phyloP scores from a whole-genome alignment of 2,113 vertebrate genomes.

The Atherinomorus stipes region DNA sequence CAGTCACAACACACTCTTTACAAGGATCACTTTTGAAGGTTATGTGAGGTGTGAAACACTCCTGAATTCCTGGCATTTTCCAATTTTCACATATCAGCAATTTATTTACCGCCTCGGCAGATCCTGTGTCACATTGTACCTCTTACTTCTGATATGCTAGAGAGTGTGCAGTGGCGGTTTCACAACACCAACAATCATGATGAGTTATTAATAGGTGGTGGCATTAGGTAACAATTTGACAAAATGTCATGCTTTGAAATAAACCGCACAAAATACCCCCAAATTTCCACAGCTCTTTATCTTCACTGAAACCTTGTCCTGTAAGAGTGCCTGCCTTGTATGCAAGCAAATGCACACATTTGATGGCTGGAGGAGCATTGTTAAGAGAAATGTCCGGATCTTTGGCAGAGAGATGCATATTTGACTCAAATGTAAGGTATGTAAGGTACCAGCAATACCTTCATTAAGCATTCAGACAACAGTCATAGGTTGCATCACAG shows the following conservation, averaged over 20 bases:
- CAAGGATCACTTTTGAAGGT: slow-evolving; percentile 27
- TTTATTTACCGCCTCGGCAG: slow-evolving; percentile 8
- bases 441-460: too few species aligned
- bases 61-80: not conserved
- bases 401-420: not conserved
- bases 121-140: not conserved
- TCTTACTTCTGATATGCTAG: not conserved
- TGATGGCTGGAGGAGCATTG: not conserved
- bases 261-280: not conserved
- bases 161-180: not conserved
- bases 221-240: not conserved
- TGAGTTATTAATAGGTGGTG: not conserved
- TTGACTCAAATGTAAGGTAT: too few species aligned
- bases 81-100: slow-evolving; percentile 10
- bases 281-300: not conserved
- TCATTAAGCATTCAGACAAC: too few species aligned
- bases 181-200: not conserved
- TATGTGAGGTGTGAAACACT: slow-evolving; percentile 38
- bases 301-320: not conserved
- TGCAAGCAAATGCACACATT: not conserved
- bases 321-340: not conserved
- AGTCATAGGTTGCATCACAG: too few species aligned
- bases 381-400: not conserved
- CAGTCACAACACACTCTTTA: slow-evolving; percentile 19
- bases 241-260: not conserved